Conservation (phyloP, 2,888 invertebrate species). For the Noctuana brunneofusca region DNA sequence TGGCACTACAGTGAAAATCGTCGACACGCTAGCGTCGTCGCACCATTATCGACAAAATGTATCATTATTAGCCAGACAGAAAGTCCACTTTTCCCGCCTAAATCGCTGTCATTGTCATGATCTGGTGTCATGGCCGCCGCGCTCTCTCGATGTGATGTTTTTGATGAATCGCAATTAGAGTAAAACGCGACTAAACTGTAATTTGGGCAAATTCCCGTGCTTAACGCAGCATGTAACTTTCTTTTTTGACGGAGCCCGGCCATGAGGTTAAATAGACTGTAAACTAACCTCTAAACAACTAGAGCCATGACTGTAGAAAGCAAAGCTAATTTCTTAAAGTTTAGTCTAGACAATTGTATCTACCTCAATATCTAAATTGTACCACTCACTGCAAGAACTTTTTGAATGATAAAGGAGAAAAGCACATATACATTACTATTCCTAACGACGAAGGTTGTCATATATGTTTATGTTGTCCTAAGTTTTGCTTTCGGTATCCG, state of each 20-base stretch:
- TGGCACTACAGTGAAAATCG: background rate
- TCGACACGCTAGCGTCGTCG: background rate
- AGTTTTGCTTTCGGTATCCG: no score
- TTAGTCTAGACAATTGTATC: constrained; percentile 10
- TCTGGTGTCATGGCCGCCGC: constrained; percentile 52
- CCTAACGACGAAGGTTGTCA: no score
- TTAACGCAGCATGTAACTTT: constrained; percentile 75
- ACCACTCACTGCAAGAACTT: no score
- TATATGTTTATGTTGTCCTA: no score
- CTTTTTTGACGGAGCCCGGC: constrained; percentile 61
- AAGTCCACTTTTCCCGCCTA: constrained; percentile 47
- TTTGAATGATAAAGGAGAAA: no score
- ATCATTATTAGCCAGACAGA: constrained; percentile 27
- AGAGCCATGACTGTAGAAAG: constrained; percentile 44
- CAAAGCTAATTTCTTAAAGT: constrained; percentile 36
- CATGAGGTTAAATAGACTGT: constrained; percentile 76
- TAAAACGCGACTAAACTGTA: constrained; percentile 74
- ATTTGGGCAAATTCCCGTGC: constrained; percentile 72
- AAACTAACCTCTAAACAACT: constrained; percentile 50
- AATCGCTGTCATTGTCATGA: constrained; percentile 66
- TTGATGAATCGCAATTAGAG: constrained; percentile 75
- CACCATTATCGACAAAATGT: constrained; percentile 15
- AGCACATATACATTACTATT: no score
- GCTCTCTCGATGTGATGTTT: constrained; percentile 59
- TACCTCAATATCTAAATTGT: no score